Conservation (phyloP, 1,140 invertebrate species). For the Acyrthosiphon pisum region DNA sequence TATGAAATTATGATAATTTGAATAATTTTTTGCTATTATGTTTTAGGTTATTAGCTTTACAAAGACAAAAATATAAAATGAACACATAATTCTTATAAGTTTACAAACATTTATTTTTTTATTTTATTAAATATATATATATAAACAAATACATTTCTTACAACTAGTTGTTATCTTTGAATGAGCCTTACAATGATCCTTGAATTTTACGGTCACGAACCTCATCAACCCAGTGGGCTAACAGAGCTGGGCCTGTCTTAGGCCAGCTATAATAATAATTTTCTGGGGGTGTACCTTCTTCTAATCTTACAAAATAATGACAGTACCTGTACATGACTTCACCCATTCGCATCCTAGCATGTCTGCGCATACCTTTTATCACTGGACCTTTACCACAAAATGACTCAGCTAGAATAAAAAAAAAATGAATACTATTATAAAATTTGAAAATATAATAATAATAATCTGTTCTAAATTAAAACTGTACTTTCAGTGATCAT, state of each 20-base stretch:
- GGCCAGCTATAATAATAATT: slow-evolving; percentile 75
- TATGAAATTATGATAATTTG: no score
- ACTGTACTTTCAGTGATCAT: not conserved
- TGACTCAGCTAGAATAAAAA: slow-evolving; percentile 79
- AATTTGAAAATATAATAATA: not conserved
- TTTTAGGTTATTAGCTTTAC: not conserved
- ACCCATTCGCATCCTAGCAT: slow-evolving; percentile 76
- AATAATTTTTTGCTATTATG: no score
- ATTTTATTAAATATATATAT: not conserved
- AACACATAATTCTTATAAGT: slow-evolving; percentile 6
- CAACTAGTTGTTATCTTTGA: not conserved
- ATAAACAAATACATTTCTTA: slow-evolving; percentile 40
- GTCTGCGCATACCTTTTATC: slow-evolving; percentile 83
- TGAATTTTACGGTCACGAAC: slow-evolving; percentile 75
- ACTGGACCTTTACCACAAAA: slow-evolving; percentile 77
- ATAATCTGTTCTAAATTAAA: not conserved
- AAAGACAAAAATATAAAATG: not conserved
- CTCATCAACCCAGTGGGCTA: slow-evolving; percentile 76
- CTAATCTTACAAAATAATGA: slow-evolving; percentile 88
- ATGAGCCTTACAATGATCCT: slow-evolving; percentile 70
- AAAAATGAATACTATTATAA: slow-evolving; percentile 47
- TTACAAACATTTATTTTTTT: not conserved
- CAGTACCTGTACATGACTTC: slow-evolving; percentile 79
- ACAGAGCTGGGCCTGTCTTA: slow-evolving; percentile 74
- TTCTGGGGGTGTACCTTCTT: slow-evolving; percentile 90